Base-by-base conservation (phyloP, 2,888 invertebrate species). In the Ellobium chinense region DNA sequence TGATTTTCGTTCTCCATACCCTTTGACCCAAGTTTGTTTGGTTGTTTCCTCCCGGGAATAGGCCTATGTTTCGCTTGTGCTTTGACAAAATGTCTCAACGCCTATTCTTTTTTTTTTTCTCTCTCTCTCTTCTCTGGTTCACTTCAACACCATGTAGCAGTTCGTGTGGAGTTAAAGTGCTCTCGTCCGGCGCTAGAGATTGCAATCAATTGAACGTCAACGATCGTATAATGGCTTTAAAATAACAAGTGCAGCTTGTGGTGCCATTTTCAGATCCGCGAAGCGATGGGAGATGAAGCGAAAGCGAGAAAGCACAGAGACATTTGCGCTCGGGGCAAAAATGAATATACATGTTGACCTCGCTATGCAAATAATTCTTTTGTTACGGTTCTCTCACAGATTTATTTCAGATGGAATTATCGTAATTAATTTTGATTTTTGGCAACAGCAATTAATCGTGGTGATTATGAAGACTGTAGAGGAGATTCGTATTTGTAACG, bases 1-100 rank as follows among this genome's bases (percentile, higher is more conserved):
- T 74, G 74, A 62, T 74, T 74, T 74, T 63, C 74, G 29, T 18
- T 74, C 62, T 63, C 74, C n/a, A 63, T 74, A 39, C 46, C 39
- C 74, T 63, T 46, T 74, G 62, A 37, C 74, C 63, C 63, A 7
- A 27, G 31, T 36, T 74, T 74, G 63, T 74, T 74, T 39, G 4
- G 27, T n/a, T 9, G 18, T 21, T 27, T 24, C n/a, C 74, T 74
- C 46, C 29, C 0, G 62, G 74, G 63, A 63, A 62, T 46, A n/a
- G n/a, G n/a, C n/a, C n/a, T n/a, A 63, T 46, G 62, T 46, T 46
- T 46, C 46, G 39, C 36, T 74, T n/a, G 62, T 12, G 39, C 39
- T 24, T 5, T 12, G 27, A 58, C 7, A 37, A 58, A 58, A 27
- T 58, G 29, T 56, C 31, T 54, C 27, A 31, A 18, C 36, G 54